A percentile compares a stretch with the other conserved stretches of the same genome.
These are phyloP conservation scores for Linepithema humile DNA, from an alignment of 1,140 invertebrate species.

Conservation along the genomic window DNA sequence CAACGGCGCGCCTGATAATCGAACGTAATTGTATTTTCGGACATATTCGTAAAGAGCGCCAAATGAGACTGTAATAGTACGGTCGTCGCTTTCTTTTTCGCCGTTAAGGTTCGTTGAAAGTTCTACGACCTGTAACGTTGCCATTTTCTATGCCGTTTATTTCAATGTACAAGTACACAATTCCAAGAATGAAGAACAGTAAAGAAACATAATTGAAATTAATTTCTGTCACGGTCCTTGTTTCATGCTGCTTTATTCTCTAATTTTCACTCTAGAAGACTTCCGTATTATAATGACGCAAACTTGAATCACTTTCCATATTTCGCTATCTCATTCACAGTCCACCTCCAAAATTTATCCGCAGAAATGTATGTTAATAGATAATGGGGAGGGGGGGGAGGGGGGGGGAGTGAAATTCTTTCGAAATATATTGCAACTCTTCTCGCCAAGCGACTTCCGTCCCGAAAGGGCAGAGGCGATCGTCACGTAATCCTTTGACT, in stretches of 20 bases:
- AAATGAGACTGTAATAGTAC: neutral
- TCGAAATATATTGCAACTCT: neutral
- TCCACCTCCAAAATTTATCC: slow-evolving; percentile 13
- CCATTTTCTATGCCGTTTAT: neutral
- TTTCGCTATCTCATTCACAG: neutral
- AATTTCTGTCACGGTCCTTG: too few relatives aligned
- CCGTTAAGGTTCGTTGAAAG: neutral
- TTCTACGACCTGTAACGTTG: slow-evolving; percentile 18
- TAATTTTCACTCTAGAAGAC: neutral
- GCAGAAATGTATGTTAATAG: slow-evolving; percentile 32
- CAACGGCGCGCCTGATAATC: slow-evolving; percentile 37
- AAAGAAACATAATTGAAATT: slow-evolving; percentile 7
- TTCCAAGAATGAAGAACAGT: neutral
- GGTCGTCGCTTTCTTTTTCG: neutral
- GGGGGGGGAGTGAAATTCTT: neutral
- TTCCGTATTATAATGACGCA: neutral
- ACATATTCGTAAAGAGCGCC: neutral
- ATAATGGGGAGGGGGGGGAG: neutral
- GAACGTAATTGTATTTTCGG: slow-evolving; percentile 54
- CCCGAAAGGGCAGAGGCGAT: neutral
- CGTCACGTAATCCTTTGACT: slow-evolving; percentile 9
- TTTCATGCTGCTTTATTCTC: neutral
- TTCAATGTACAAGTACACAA: neutral
- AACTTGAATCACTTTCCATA: neutral
- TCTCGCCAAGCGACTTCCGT: slow-evolving; percentile 1